These are phyloP conservation scores for Apodemia duryi DNA, from an alignment of 2,888 invertebrate species.

Conservation along the genomic window DNA sequence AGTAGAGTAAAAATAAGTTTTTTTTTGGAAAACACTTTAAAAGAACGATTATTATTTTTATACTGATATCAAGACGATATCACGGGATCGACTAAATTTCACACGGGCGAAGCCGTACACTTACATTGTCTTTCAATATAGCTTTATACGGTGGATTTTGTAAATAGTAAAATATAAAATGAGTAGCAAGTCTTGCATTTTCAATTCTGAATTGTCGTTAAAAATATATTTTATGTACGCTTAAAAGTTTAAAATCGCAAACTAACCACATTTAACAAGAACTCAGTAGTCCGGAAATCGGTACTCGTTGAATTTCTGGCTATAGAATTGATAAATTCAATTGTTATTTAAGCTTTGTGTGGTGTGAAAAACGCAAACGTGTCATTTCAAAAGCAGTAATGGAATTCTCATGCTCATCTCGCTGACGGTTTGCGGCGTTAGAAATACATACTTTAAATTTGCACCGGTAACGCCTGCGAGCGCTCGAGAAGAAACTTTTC, in stretches of 20 bases:
- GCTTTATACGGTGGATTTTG: no score
- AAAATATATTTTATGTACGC: neutral
- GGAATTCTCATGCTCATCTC: conserved; percentile 73
- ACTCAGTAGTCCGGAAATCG: neutral
- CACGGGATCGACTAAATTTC: no score
- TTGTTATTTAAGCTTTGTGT: conserved; percentile 19
- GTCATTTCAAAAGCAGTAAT: conserved; percentile 51
- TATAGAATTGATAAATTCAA: conserved; percentile 18
- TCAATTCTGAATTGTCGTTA: neutral
- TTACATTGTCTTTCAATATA: no score
- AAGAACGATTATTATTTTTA: no score
- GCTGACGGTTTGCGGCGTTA: conserved; percentile 63
- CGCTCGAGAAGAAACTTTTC: conserved; percentile 59
- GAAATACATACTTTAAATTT: conserved; percentile 75
- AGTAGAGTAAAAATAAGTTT: no score
- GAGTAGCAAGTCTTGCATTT: neutral
- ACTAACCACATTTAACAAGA: conserved; percentile 15
- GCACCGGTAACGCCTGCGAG: conserved; percentile 67
- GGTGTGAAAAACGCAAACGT: conserved; percentile 21
- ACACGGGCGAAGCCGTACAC: no score
- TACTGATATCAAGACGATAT: no score
- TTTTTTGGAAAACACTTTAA: no score
- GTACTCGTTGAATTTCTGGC: conserved; percentile 13
- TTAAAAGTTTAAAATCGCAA: conserved; percentile 1
- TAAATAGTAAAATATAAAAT: no score